Base-by-base conservation (phyloP, 1,140 invertebrate genomes). In the Formica exsecta region DNA sequence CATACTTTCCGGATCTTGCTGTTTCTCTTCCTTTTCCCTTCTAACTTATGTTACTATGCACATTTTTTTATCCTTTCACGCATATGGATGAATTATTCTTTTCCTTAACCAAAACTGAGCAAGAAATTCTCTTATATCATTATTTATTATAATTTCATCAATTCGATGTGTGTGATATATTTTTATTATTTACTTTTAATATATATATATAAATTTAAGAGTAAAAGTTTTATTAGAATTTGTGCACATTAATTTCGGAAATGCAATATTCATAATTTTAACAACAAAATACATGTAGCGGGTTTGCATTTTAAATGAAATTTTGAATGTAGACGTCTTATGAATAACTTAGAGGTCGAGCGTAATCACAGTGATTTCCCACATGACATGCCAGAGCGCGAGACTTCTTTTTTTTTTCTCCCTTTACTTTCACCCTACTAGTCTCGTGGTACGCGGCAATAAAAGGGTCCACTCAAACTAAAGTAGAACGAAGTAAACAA, bases 401-500 rank as follows among this genome's bases (percentile, higher is more conserved):
- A 65, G 54, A 51, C 16, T 62, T 32, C 16, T 61, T 74, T 74
- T 16, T 32, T 16, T 4, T 16, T 32, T 25, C 22, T 51, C 25
- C 65, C 41, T 65, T 54, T 65, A 13, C 54, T 51, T 51, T 85
- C 32, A n/a, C 11, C 2, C 22, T 76, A 36, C 19, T 5, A n/a
- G 22, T 51, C 13, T 22, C 8, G 38, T 8, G 29, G 4, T 59
- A 62, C 62, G 36, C 48, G 16, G 11, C 83, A 71, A 66, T 76
- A 65, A 80, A 85, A 57, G 38, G 65, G 32, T 59, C n/a, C 36
- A 66, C 84, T 74, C 59, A 65, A 87, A 85, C 86, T 81, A 70
- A 90, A 65, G 59, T 65, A 66, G 81, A 88, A 84, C 44, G 65
- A 77, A 59, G 77, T 62, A 83, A 90, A 90, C 89, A 90, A 90